Evolutionary conservation across 2,888 invertebrate species (phyloP), one percentile per base, ranked within the genome.

Genomic region (Epicampocera succincta): DNA sequence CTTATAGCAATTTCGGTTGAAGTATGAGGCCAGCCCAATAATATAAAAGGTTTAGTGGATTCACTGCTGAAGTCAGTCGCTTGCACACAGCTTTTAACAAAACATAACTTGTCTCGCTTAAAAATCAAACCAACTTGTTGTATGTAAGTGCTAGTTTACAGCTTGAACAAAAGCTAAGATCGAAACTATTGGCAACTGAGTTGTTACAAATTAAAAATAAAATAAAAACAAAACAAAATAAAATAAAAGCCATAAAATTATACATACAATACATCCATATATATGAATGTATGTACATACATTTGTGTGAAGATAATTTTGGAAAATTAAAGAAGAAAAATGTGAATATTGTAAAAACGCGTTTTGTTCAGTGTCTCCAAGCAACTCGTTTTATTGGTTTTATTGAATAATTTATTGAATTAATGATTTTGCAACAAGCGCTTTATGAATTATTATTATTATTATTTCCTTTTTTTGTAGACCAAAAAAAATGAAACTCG

Each of bases 11-110:
- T 61, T 78, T 73, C 50, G 76, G 44, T 21, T 71, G 19, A 65
- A 71, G 29, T 63, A n/a, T 71, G 56, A 75, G 75, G 52, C 65
- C 50, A 66, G 74, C 78, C 60, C 63, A 78, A 56, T 78, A 79
- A 82, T 82, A 82, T 82, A 82, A 82, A 82, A 74, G 71, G 66
- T 66, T 33, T 65, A 75, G 74, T 78, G 65, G 79, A 66, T 71
- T 71, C 82, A 60, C 40, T 75, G 60, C 33, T 69, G 38, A 79
- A 75, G 65, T 78, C 52, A 82, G 82, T 82, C 74, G 82, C 68
- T 79, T 75, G 71, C 38, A 50, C 69, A 61, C 79, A 71, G 82
- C 74, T 77, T 73, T 81, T 58, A 77, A 77, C 72, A 50, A 42
- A 81, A 77, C 77, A 81, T 29, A 72, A 6, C 77, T 77, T 60